A percentile compares a stretch with the other conserved stretches of the same genome.
These are phyloP conservation scores for Onychomys leucogaster DNA, from an alignment of 2,797 vertebrate genomes.

Conservation along the genomic window DNA sequence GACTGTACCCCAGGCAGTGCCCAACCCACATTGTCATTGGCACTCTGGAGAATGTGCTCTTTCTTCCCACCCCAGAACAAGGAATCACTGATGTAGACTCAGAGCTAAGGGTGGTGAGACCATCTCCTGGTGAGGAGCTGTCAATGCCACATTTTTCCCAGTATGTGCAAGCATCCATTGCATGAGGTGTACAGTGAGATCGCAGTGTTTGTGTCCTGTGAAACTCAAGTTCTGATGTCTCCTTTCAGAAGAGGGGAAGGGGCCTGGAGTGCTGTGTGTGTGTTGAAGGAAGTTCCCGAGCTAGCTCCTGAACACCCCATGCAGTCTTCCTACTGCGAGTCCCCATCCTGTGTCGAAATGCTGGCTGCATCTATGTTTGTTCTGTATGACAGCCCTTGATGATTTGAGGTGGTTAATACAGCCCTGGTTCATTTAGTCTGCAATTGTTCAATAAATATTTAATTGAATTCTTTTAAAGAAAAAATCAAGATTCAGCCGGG, in stretches of 20 bases:
- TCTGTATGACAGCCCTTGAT: not conserved
- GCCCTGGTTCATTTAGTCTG: slow-evolving; percentile 44
- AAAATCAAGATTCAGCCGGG: no score
- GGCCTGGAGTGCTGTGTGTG: not conserved
- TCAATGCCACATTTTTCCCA: not conserved
- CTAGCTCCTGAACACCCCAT: not conserved
- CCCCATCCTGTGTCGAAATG: not conserved
- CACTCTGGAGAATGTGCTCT: not conserved
- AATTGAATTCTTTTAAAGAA: slow-evolving; percentile 67
- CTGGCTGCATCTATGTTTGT: not conserved
- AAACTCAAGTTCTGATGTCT: not conserved
- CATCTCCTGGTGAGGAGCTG: not conserved
- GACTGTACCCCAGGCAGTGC: not conserved
- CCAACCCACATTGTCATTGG: not conserved
- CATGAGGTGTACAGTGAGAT: not conserved
- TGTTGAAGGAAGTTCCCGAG: not conserved
- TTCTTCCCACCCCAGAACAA: not conserved
- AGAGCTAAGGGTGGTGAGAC: not conserved
- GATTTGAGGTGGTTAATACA: not conserved
- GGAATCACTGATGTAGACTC: not conserved
- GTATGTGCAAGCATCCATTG: not conserved
- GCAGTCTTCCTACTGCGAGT: not conserved
- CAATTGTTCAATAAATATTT: slow-evolving; percentile 77
- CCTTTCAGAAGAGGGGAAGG: not conserved
- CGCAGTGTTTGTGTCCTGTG: not conserved